Evolutionary conservation across 2,797 vertebrate species (phyloP), one percentile per base, ranked within the genome.

Genomic region (Alectoris magna): DNA sequence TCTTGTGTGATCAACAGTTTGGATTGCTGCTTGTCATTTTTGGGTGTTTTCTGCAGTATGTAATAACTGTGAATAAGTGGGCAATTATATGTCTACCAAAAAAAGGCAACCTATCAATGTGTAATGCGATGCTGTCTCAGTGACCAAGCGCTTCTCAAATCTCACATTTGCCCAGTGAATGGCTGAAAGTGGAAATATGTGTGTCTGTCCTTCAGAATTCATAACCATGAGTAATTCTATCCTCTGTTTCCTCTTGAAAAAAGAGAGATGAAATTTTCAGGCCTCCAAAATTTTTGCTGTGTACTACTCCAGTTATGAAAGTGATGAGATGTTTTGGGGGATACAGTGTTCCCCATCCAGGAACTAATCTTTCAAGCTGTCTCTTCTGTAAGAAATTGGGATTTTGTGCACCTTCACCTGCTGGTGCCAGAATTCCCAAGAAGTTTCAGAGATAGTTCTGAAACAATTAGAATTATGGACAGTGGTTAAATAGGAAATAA

Each of bases 261-360:
- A 2, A 3, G 38, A 80, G 19, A 11, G 8, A 84, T 62, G 11
- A 17, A 2, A 58, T 41, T 51, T 70, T 71, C 38, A 62, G 71
- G 29, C 24, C 26, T 38, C 27, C 16, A 60, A 59, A 34, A 34
- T 43, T 72, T 68, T 80, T 60, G 6, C 11, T 48, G 39, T 51
- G 18, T 2, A 2, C 3, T 41, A 27, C 12, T 79, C 10, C 19
- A 39, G 4, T 48, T 48, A 26, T 10, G 9, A 72, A 43, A 0
- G 0, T 27, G 22, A 43, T 59, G 11, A 56, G 8, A 10, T 39
- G 23, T 2, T 82, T 34, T 17, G 6, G 23, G 18, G 22, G 21
- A 67, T 49, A 43, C 16, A 3, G 5, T 67, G 10, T 2, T 92
- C 18, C 26, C 70, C 39, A 44, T 56, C 62, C 27, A 51, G 27